Percentiles rank a stretch among this genome's conserved stretches.
Conservation (phyloP, 2,113 vertebrate species). For the Seriola rivoliana region DNA sequence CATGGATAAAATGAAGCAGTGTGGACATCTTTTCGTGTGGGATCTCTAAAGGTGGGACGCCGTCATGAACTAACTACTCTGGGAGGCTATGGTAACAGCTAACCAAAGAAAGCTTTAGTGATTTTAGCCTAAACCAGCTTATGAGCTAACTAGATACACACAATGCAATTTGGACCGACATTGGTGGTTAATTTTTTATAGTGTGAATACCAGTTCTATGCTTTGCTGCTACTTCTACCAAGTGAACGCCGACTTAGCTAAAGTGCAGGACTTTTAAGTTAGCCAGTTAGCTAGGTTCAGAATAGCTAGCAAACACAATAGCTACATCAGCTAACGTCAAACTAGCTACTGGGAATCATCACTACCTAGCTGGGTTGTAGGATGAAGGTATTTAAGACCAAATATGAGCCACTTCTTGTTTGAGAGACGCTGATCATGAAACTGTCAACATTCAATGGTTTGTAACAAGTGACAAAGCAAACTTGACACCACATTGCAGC, state of each 20-base stretch:
- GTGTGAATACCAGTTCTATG: background rate
- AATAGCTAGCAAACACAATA: conserved; percentile 7
- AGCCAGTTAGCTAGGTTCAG: background rate
- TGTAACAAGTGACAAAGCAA: background rate
- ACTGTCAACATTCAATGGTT: background rate
- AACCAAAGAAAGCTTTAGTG: background rate
- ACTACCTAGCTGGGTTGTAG: background rate
- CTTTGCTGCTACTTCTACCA: background rate
- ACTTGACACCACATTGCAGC: background rate
- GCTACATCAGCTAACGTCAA: conserved; percentile 36
- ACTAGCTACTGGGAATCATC: background rate
- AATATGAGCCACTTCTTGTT: background rate
- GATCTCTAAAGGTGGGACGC: conserved; percentile 70
- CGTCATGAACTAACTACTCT: conserved; percentile 14
- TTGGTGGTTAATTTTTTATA: background rate
- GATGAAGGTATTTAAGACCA: background rate
- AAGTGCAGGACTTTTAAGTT: background rate
- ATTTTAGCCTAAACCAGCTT: conserved; percentile 27
- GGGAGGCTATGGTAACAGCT: conserved; percentile 30
- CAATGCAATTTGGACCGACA: background rate
- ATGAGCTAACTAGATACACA: background rate
- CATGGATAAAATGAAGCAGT: conserved; percentile 32
- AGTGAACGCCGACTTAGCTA: background rate
- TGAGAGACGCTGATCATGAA: background rate
- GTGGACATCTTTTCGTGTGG: conserved; percentile 49